Conservation (phyloP, 2,113 vertebrate genomes). For the Anhinga rufa region DNA sequence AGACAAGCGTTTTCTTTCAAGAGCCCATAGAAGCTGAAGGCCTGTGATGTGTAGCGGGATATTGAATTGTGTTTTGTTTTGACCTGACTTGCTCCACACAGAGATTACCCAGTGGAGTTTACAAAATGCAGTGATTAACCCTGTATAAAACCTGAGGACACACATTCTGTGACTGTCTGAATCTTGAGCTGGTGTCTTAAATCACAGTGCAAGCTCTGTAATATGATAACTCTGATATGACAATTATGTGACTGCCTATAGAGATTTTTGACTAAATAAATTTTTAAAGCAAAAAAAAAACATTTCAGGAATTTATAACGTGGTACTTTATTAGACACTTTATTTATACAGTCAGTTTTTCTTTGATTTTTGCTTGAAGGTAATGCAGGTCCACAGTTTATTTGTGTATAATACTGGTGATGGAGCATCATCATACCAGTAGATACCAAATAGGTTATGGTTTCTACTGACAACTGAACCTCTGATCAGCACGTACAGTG, state of each 20-base stretch:
- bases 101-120: neutral
- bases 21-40: neutral
- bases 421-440: neutral
- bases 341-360: neutral
- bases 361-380: neutral
- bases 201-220: neutral
- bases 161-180: neutral
- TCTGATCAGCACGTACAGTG: neutral
- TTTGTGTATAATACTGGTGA: neutral
- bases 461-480: neutral
- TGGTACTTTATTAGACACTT: neutral
- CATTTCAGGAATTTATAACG: neutral
- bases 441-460: neutral
- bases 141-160: neutral
- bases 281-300: neutral
- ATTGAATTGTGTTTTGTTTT: neutral
- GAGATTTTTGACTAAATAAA: neutral
- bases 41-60: accelerated
- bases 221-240: neutral
- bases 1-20: neutral
- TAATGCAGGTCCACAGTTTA: neutral
- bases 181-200: neutral
- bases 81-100: too few species aligned
- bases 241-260: neutral
- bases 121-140: neutral